Base-by-base conservation (phyloP, 2,888 invertebrate species). In the Trachelus troglodyta region DNA sequence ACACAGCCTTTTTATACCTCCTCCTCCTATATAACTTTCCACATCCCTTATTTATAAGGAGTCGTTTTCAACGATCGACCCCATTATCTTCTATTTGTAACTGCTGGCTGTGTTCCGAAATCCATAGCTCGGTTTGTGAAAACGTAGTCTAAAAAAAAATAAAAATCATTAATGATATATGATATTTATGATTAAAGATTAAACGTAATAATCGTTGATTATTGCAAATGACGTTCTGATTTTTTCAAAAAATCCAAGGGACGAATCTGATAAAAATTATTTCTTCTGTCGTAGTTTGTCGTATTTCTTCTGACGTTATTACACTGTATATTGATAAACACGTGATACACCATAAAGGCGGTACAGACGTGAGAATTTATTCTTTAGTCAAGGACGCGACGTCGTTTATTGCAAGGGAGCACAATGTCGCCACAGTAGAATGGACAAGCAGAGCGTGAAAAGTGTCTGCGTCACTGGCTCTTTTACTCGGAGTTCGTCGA, bases 391-490 rank as follows among this genome's bases (percentile, higher is more conserved):
- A 71, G 31, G 71, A 71, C 71, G 71, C 71, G 71, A 71, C 71
- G 31, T 56, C 56, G 56, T 56, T 56, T 56, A 56, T 56, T 56
- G 56, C 56, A 56, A 56, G 56, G 56, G 56, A 56, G 31, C 71
- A 75, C n/a, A 40, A 35, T 56, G 74, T 35, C 33, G 56, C 56
- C 56, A 23, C 56, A 56, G 56, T 56, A 56, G 23, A 56, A 56
- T 23, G 37, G 68, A 69, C 68, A 56, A 75, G 68, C 56, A 34
- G 74, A 74, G 74, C 34, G 74, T 74, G 74, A 74, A 30, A 37
- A 69, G 37, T 76, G 34, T 78, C 75, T 75, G 76, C 76, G 80
- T 80, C 78, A 76, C 37, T 80, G 76, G 73, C 69, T 80, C 78
- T 78, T 78, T 78, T 71, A 74, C 78, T 12, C 69, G 35, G 69